Evolutionary conservation across 2,888 invertebrate genomes (phyloP), one percentile per base, ranked within the genome.

Genomic region (Celastrina argiolus): DNA sequence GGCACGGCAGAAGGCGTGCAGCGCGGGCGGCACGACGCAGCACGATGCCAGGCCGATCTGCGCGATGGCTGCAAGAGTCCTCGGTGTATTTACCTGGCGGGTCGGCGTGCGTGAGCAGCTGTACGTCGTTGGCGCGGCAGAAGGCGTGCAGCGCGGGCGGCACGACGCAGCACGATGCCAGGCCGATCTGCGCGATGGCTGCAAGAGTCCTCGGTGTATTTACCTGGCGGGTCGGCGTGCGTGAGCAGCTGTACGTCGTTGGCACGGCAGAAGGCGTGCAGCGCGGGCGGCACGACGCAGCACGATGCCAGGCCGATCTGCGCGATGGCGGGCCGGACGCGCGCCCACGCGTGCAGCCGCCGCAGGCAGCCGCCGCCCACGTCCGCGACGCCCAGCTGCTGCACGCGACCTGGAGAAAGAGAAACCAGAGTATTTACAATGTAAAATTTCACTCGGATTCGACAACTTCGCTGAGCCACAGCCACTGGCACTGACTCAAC

Each of bases 101-200:
- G 85, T 99, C 99, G 77, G 96, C 97, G 82, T 99, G 99, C 0
- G 99, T 99, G 28, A 99, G 92, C 45, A 99, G 89, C 81, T 98
- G 98, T 69, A 99, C 95, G 77, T 97, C 97, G 76, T 98, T 94
- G 72, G 96, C 94, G 75, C 96, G 96, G 70, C 99, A 97, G 88
- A 97, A 99, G 71, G 94, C 94, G 82, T 97, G 96, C 72, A 99
- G 92, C 2, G 96, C 94, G 1, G 97, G 96, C 26, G 99, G 98
- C 66, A 99, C 98, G 2, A 98, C 96, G 88, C 98, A 98, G 81
- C 98, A 98, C 14, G 96, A 95, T 0, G 96, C 95, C 66, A 98
- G 91, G 89, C 97, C 98, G 69, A 99, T 97, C 91, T 99, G 98
- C 66, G 98, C 96, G 67, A 97, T 97, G 70, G 94, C n/a, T n/a